phyloP scores from a whole-genome alignment of 2,888 invertebrate genomes.

The Enchytraeus crypticus region DNA sequence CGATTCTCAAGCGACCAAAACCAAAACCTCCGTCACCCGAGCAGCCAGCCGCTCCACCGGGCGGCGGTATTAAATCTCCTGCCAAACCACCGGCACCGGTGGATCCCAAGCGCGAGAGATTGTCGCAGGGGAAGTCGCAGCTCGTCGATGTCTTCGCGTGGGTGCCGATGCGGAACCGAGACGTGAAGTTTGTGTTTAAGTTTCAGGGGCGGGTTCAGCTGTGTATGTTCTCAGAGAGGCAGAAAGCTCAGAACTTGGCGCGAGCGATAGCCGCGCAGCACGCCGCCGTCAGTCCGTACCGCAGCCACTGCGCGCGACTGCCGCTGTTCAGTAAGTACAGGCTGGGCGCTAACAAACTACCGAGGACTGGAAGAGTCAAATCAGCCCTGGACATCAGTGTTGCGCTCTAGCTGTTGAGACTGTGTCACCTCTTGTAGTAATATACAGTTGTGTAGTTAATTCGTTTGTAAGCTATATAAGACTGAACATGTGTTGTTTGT shows the following conservation, averaged over 20 bases:
- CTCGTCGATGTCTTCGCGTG: constrained; percentile 11
- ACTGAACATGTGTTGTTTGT: no score
- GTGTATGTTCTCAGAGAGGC: constrained; percentile 10
- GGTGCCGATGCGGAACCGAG: not conserved
- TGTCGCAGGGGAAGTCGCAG: not conserved
- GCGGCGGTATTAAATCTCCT: not conserved
- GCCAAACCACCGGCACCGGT: not conserved
- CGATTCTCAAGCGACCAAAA: constrained; percentile 30
- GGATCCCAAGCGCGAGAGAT: not conserved
- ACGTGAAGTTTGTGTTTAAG: constrained; percentile 13
- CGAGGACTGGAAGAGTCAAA: no score
- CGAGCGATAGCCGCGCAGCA: constrained; percentile 12
- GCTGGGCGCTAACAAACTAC: no score
- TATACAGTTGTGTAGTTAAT: no score
- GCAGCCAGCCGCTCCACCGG: not conserved
- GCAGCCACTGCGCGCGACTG: constrained; percentile 3
- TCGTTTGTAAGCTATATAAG: no score
- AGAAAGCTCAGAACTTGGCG: constrained; percentile 10
- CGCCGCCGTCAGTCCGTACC: constrained; percentile 9
- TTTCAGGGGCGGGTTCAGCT: constrained; percentile 11
- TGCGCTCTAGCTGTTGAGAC: no score
- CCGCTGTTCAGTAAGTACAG: not conserved
- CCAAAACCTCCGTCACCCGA: not conserved
- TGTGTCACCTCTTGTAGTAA: no score
- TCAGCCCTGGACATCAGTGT: no score